Conservation (phyloP, 2,888 invertebrate genomes). For the Torymus texanus region DNA sequence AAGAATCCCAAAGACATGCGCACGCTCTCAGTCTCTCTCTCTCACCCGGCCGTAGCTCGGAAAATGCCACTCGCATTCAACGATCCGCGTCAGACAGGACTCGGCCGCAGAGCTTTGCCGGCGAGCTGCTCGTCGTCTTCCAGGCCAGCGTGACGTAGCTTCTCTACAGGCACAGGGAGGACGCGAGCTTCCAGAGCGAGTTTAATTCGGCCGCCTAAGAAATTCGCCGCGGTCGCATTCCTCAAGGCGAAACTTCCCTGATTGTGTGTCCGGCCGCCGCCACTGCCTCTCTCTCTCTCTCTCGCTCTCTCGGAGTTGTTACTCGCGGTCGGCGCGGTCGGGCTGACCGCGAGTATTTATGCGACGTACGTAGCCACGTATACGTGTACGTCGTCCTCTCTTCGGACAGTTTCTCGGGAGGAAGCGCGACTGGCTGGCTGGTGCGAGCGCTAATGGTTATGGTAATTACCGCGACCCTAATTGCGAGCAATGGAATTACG, state of each 20-base stretch:
- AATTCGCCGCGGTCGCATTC: conserved; percentile 74
- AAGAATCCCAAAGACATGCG: conserved; percentile 39
- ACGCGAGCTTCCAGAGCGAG: conserved; percentile 68
- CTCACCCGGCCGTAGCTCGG: background rate
- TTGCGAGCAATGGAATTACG: conserved; percentile 75
- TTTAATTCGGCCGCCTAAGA: conserved; percentile 75
- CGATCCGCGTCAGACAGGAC: conserved; percentile 42
- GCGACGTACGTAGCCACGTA: conserved; percentile 64
- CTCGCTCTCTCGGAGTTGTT: conserved; percentile 60
- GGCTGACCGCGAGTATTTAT: conserved; percentile 74
- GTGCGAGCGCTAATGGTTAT: conserved; percentile 73
- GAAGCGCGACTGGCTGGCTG: conserved; percentile 1
- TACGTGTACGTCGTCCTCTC: conserved; percentile 59
- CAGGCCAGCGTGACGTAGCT: conserved; percentile 21
- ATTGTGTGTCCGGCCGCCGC: conserved; percentile 71
- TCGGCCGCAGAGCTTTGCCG: background rate
- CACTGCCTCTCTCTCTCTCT: background rate
- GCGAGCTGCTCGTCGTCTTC: conserved; percentile 53
- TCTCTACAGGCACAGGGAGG: background rate
- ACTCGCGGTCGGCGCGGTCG: conserved; percentile 64
- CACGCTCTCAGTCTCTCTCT: conserved; percentile 25
- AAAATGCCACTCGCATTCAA: conserved; percentile 54
- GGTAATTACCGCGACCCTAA: conserved; percentile 74
- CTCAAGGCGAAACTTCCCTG: conserved; percentile 73
- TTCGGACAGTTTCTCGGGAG: conserved; percentile 61